A percentile compares a stretch with the other conserved stretches of the same genome.
Evolutionary conservation across 1,140 invertebrate genomes (phyloP).

Genomic region (Caenorhabditis brenneri): DNA sequence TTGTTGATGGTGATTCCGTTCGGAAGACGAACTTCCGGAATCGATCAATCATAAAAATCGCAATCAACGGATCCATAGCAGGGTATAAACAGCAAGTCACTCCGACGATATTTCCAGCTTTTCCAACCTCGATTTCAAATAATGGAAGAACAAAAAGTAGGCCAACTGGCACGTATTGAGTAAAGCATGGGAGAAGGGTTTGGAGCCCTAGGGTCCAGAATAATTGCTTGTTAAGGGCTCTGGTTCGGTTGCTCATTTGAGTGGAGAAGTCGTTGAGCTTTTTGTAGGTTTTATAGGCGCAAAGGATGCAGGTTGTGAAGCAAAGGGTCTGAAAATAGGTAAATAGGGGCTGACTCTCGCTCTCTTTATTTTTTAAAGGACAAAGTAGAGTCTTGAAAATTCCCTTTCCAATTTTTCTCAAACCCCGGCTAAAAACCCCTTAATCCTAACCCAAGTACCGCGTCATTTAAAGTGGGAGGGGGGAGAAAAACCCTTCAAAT

Average conservation of each 20-base stretch:
- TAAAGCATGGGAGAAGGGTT: constrained; percentile 12
- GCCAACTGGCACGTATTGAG: not conserved
- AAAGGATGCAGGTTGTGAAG: not conserved
- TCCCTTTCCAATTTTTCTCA: too few relatives aligned
- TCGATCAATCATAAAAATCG: constrained; percentile 22
- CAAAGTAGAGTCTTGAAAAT: too few relatives aligned
- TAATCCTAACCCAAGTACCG: too few relatives aligned
- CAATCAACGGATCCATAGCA: constrained; percentile 3
- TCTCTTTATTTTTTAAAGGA: too few relatives aligned
- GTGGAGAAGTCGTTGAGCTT: not conserved
- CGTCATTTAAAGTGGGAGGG: too few relatives aligned
- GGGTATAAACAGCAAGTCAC: not conserved
- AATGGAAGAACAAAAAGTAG: not conserved
- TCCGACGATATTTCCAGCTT: constrained; percentile 2
- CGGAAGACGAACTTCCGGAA: not conserved
- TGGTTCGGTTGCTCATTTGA: constrained; percentile 3
- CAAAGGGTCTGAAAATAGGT: not conserved
- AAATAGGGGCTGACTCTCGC: too few relatives aligned
- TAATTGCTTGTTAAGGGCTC: constrained; percentile 7
- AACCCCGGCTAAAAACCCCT: too few relatives aligned
- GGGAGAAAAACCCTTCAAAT: too few relatives aligned
- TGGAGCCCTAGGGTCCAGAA: constrained; percentile 1
- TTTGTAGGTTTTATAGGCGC: constrained; percentile 4
- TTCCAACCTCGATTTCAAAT: not conserved
- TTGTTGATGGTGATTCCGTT: not conserved